phyloP scores from a whole-genome alignment of 2,797 vertebrate species.

The Parauchenoglanis ngamensis region DNA sequence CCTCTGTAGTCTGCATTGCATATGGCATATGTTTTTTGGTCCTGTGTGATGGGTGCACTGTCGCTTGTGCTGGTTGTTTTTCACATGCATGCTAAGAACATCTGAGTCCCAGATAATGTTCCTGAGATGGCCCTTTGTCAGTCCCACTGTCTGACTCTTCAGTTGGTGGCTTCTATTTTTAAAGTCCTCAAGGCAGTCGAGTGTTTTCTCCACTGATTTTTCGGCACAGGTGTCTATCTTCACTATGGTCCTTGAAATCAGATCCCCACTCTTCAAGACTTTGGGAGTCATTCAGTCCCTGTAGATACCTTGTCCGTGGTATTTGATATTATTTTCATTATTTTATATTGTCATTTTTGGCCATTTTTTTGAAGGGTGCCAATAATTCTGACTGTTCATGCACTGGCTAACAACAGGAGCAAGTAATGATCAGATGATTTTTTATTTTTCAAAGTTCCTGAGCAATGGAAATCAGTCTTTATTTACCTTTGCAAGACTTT shows the following conservation, averaged over 20 bases:
- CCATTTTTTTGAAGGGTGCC: not conserved
- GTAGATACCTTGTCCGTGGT: not conserved
- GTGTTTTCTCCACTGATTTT: not conserved
- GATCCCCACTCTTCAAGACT: not conserved
- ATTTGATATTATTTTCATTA: not conserved
- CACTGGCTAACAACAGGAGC: not conserved
- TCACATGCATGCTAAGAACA: not conserved
- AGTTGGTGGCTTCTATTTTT: constrained; percentile 13
- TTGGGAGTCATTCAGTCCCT: not conserved
- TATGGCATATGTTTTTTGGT: not conserved
- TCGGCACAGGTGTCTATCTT: not conserved
- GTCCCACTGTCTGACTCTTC: constrained; percentile 13
- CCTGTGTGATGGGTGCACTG: not conserved
- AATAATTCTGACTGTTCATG: not conserved
- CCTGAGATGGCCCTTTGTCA: not conserved
- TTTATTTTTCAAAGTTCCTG: not conserved
- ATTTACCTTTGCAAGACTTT: not conserved
- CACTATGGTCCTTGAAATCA: not conserved
- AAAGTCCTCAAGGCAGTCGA: not conserved
- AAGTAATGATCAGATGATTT: not conserved
- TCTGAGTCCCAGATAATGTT: not conserved
- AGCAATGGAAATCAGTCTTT: not conserved
- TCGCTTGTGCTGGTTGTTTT: not conserved
- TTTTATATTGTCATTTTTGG: not conserved
- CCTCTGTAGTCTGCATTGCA: not conserved